Evolutionary conservation across 2,888 invertebrate genomes (phyloP), one percentile per base, ranked within the genome.

Genomic region (Melieria omissa): DNA sequence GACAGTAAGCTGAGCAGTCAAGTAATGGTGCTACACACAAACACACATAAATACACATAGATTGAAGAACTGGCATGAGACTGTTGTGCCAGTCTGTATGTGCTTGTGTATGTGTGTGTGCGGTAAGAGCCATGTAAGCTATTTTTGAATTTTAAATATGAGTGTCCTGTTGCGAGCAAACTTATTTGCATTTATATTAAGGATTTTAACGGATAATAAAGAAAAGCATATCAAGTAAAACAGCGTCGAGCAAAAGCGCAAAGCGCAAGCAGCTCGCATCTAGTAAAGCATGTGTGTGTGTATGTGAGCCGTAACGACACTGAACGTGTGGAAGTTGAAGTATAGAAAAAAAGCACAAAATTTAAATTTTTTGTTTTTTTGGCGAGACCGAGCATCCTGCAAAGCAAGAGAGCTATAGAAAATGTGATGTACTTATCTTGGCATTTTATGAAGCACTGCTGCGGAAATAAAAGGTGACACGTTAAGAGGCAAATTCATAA

Each of bases 141-240:
- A 52, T 52, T 52, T 52, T 52, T 41, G 58, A 41, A 58, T 58
- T 58, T 14, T 58, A 16, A 41, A 41, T 41, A 58, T 58, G 42
- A 58, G 58, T 58, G 58, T 58, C 58, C 63, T 74, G 61, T 75
- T 65, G 73, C 65, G 61, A 72, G 29, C 29, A 71, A 72, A 74
- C 76, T 76, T 74, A 76, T 76, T 76, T 76, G 76, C 76, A 76
- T 76, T 76, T 76, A 76, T 75, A 76, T 76, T 76, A 75, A 75
- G 74, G 71, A 75, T 76, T 72, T 73, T 45, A 72, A 75, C 71
- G 72, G 72, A 66, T 62, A 62, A 62, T 46, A 62, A 62, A 62
- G n/a, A 62, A n/a, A 12, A 57, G 57, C 6, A 57, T 16, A 52
- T 8, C 12, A 61, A 61, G 5, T 5, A 44, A 61, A 42, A 44